Evolutionary conservation across 2,797 vertebrate genomes (phyloP), one percentile per base, ranked within the genome.

Genomic region (Perodicticus potto): DNA sequence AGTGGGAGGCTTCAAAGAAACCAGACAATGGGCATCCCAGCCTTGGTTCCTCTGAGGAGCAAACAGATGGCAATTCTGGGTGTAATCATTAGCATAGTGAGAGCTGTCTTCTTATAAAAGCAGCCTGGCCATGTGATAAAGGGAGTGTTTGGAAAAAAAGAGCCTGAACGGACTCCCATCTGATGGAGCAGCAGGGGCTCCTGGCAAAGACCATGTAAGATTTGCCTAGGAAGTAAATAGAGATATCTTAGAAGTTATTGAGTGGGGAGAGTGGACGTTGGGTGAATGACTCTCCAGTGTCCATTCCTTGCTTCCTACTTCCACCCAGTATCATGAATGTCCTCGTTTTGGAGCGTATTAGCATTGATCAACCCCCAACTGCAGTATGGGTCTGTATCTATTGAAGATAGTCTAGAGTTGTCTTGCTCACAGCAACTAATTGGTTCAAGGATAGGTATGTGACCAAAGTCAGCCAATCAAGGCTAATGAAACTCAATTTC

Each of bases 401-500:
- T 82, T 67, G 34, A 63, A 89, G 61, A 73, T 12, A 25, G 29
- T 37, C 34, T 65, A 9, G 37, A 77, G 65, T 81, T 5, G 77
- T 14, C 53, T 89, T 49, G 34, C 20, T 7, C 67, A 63, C 37
- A 43, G 70, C 20, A 12, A 87, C 34, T 77, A 25, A 65, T 43
- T 74, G 8, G 59, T 37, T 85, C 19, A 78, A 83, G 70, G 16
- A 55, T 17, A 57, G 27, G 12, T 2, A 37, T 32, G 32, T n/a
- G 25, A 84, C 14, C 29, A 91, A 11, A 91, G n/a, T 73, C 55
- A 93, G 78, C 25, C 65, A 67, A 53, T 87, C 29, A 73, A 59
- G 40, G 55, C 29, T 34, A 93, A 70, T 40, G n/a, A 93, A 89
- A 90, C 32, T 90, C 37, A 20, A 43, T 74, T 89, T 89, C 67